Evolutionary conservation across 2,888 invertebrate genomes (phyloP).

Genomic region (Doris montereyensis): DNA sequence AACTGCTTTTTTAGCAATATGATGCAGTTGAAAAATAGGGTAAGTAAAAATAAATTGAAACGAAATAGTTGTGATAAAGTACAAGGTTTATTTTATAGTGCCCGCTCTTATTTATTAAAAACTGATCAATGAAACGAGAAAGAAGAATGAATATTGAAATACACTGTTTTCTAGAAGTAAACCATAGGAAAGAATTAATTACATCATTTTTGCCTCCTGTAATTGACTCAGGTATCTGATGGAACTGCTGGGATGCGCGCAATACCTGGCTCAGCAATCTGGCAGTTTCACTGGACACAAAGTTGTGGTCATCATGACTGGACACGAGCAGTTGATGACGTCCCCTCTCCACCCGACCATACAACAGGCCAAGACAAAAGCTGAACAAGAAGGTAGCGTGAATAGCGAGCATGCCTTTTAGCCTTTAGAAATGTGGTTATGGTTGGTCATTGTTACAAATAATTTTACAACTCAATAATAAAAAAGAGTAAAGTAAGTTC

Average conservation of each 20-base stretch:
- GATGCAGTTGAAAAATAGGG: no score
- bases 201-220: neutral
- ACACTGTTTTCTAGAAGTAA: no score
- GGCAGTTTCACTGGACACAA: constrained; percentile 68
- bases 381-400: constrained; percentile 72
- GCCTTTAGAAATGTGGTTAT: no score
- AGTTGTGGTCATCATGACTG: constrained; percentile 86
- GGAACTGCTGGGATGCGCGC: constrained; percentile 88
- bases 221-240: constrained; percentile 78
- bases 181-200: no score
- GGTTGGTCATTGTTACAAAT: no score
- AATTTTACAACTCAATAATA: no score
- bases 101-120: neutral
- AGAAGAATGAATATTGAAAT: neutral
- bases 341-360: constrained; percentile 73
- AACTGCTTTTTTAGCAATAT: no score
- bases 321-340: constrained; percentile 37
- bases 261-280: constrained; percentile 78
- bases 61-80: no score
- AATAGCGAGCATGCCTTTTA: no score
- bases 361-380: constrained; percentile 84
- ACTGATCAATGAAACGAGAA: neutral
- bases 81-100: neutral
- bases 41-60: no score
- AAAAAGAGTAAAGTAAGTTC: no score